Conservation (phyloP, 2,888 invertebrate genomes). For the Teleogryllus oceanicus region DNA sequence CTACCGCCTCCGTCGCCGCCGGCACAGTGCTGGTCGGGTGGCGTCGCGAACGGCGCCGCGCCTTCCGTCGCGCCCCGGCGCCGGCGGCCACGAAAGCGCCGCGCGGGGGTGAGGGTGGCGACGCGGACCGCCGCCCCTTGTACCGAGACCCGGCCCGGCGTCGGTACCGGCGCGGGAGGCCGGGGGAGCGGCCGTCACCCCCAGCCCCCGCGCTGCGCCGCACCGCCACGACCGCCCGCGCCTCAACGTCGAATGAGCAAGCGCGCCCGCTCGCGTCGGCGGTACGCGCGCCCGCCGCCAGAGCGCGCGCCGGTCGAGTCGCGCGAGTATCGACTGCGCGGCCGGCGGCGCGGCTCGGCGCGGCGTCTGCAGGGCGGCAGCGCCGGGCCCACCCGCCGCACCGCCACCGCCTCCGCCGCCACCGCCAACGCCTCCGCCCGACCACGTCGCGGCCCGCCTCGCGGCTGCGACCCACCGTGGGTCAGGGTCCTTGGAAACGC, state of each 20-base stretch:
- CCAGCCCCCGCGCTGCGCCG: neutral
- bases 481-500: too few species aligned
- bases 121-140: constrained; percentile 12
- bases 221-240: constrained; percentile 18
- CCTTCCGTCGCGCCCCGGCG: neutral
- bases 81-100: constrained; percentile 18
- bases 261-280: constrained; percentile 20
- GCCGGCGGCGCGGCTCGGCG: constrained; percentile 19
- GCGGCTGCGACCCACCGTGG: too few species aligned
- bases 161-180: constrained; percentile 18
- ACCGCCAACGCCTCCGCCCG: too few species aligned
- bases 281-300: constrained; percentile 22
- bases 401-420: too few species aligned
- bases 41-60: neutral
- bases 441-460: too few species aligned
- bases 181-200: neutral
- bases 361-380: constrained; percentile 20
- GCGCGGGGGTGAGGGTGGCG: neutral
- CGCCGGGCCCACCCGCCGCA: neutral
- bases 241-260: neutral
- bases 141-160: constrained; percentile 5
- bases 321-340: constrained; percentile 24
- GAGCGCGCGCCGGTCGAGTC: constrained; percentile 26
- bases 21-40: neutral
- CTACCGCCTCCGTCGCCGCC: neutral